A percentile compares a stretch with the other conserved stretches of the same genome.
phyloP scores from a whole-genome alignment of 2,113 vertebrate genomes.

The Synodontis membranacea region DNA sequence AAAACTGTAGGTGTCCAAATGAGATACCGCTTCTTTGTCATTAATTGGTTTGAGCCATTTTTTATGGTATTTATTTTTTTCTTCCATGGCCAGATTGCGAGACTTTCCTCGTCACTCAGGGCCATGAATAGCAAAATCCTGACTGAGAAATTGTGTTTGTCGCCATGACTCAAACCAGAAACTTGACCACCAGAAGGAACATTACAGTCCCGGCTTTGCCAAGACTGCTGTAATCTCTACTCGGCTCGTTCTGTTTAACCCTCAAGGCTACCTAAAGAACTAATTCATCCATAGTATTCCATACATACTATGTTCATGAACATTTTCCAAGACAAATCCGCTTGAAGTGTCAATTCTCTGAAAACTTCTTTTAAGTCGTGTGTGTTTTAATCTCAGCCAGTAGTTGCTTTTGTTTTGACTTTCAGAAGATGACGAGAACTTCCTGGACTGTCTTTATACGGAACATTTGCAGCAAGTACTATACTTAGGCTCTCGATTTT shows the following conservation, averaged over 20 bases:
- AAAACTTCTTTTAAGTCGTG: not conserved
- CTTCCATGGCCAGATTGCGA: slow-evolving; percentile 27
- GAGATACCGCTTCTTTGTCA: slow-evolving; percentile 63
- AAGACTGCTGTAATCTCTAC: slow-evolving; percentile 50
- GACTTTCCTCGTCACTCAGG: not conserved
- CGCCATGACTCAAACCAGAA: slow-evolving; percentile 57
- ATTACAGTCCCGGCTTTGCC: slow-evolving; percentile 65
- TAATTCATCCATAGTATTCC: too few species aligned
- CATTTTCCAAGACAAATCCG: too few species aligned
- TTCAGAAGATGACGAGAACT: not conserved
- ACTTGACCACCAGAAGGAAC: slow-evolving; percentile 67
- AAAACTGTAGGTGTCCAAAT: slow-evolving; percentile 51
- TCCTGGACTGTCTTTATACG: not conserved
- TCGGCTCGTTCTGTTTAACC: slow-evolving; percentile 53
- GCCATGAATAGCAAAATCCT: slow-evolving; percentile 61
- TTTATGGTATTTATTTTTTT: too few species aligned
- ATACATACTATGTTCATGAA: too few species aligned
- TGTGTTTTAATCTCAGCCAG: not conserved
- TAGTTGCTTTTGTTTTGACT: not conserved
- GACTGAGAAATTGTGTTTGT: slow-evolving; percentile 54
- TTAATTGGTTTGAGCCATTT: not conserved
- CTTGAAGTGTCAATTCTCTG: too few species aligned
- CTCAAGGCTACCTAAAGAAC: slow-evolving; percentile 57
- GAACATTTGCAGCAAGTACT: not conserved
- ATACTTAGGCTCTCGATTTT: not conserved